Evolutionary conservation across 1,140 invertebrate genomes (phyloP), one percentile per base, ranked within the genome.

Genomic region (Aphaenogaster rudis): DNA sequence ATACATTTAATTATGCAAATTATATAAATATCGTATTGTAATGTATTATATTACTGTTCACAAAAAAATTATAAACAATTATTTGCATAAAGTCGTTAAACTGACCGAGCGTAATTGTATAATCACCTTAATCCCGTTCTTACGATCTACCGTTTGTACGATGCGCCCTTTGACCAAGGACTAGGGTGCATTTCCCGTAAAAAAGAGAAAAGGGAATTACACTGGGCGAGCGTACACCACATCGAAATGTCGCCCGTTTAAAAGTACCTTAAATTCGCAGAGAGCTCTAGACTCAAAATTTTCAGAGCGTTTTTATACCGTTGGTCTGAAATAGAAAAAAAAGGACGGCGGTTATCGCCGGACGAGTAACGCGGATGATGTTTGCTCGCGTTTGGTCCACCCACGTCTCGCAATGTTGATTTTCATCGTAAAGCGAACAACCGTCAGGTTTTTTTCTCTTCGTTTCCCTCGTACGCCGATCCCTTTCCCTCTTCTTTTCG

Each of bases 391-490:
- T 76, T 78, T 50, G n/a, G 45, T 82, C 64, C 59, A 57, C 42
- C 36, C 78, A 74, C 54, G 45, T 86, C 67, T 85, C 76, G 59
- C 86, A 86, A 92, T 91, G 88, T 91, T 92, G 88, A 91, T 92
- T 92, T 92, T 92, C 88, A 88, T 88, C 78, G 88, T 88, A 91
- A 92, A 92, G 84, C 78, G 88, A 92, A 92, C 87, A 91, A 87
- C 76, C 61, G 88, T 45, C 52, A 28, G 42, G 28, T 72, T 82
- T 71, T 81, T 81, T 57, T 17, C 28, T 36, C 28, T 15, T 15
- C 15, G 36, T 59, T 39, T n/a, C 36, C 13, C 13, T 36, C 39
- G 42, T 45, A 28, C 28, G 28, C 28, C 15, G 7, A 1, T 17
- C n/a, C 54, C 17, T 54, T 28, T 52, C 3, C 0, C 13, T 33